These are phyloP conservation scores for Drosophila ohnishii DNA, from an alignment of 1,140 invertebrate genomes.

Conservation along the genomic window DNA sequence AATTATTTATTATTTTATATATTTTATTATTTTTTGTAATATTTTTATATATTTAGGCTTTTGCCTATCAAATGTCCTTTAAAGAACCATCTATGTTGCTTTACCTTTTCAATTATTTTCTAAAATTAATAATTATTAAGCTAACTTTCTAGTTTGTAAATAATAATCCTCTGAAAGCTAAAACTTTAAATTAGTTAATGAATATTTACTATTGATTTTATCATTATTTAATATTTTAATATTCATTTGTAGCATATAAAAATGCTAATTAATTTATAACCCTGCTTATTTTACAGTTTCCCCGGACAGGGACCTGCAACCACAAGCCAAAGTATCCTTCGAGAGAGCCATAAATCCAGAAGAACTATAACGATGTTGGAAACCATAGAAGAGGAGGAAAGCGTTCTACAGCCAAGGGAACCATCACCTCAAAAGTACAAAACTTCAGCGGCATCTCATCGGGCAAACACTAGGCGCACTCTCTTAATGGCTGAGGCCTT, in stretches of 20 bases:
- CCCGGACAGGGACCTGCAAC: not conserved
- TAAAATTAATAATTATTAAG: not conserved
- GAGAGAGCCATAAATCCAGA: constrained; percentile 4
- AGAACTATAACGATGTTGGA: too few relatives aligned
- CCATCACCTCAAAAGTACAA: too few relatives aligned
- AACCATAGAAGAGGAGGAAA: too few relatives aligned
- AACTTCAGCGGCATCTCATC: too few relatives aligned
- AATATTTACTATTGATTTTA: too few relatives aligned
- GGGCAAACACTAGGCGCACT: too few relatives aligned
- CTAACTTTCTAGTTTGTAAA: not conserved
- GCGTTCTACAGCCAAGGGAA: too few relatives aligned
- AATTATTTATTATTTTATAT: too few relatives aligned
- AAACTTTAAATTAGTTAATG: not conserved
- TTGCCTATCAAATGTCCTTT: too few relatives aligned
- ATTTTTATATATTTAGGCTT: too few relatives aligned
- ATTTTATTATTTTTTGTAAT: too few relatives aligned
- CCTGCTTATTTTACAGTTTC: not conserved
- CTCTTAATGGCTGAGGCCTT: too few relatives aligned
- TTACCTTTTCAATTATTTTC: not conserved
- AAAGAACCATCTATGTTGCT: not conserved
- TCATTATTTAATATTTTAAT: not conserved
- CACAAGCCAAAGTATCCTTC: not conserved
- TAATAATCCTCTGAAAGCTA: not conserved
- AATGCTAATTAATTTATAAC: not conserved
- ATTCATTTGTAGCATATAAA: not conserved